A percentile compares a stretch with the other conserved stretches of the same genome.
These are phyloP conservation scores for Ornithorhynchus anatinus DNA, from an alignment of 2,113 vertebrate species.

Conservation along the genomic window DNA sequence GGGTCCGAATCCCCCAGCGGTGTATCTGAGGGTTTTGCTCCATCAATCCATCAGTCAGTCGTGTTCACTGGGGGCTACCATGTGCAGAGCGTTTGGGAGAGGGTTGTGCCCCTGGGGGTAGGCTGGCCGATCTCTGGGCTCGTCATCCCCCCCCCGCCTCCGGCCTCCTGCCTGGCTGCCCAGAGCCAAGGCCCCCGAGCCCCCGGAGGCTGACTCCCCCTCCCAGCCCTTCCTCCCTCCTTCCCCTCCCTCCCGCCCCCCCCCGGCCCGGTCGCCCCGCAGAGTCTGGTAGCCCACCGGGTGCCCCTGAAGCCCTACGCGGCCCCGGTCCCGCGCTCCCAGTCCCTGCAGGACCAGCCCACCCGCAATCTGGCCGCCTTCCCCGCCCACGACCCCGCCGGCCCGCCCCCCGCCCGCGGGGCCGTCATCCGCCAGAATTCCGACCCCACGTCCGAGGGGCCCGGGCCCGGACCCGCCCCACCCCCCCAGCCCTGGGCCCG, in stretches of 20 bases:
- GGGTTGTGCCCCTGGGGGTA: background rate
- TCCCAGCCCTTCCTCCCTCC: too few relatives aligned
- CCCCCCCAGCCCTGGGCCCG: constrained; percentile 85
- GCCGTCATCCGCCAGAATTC: constrained; percentile 89
- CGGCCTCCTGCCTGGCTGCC: too few relatives aligned
- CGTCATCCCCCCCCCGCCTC: too few relatives aligned
- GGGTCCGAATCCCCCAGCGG: fast-evolving
- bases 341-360: constrained; percentile 92
- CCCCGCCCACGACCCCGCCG: constrained; percentile 65
- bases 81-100: background rate
- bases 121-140: background rate
- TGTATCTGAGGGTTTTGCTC: too few relatives aligned
- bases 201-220: too few relatives aligned
- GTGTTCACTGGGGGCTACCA: fast-evolving
- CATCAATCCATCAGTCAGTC: too few relatives aligned
- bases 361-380: constrained; percentile 89
- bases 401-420: constrained; percentile 78
- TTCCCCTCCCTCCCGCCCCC: too few relatives aligned
- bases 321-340: constrained; percentile 88
- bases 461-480: constrained; percentile 71
- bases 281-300: constrained; percentile 92
- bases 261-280: constrained; percentile 55
- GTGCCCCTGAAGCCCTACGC: constrained; percentile 91
- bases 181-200: too few relatives aligned
- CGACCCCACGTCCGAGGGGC: constrained; percentile 89